Evolutionary conservation across 2,797 vertebrate species (phyloP), one percentile per base, ranked within the genome.

Genomic region (Tapera naevia): DNA sequence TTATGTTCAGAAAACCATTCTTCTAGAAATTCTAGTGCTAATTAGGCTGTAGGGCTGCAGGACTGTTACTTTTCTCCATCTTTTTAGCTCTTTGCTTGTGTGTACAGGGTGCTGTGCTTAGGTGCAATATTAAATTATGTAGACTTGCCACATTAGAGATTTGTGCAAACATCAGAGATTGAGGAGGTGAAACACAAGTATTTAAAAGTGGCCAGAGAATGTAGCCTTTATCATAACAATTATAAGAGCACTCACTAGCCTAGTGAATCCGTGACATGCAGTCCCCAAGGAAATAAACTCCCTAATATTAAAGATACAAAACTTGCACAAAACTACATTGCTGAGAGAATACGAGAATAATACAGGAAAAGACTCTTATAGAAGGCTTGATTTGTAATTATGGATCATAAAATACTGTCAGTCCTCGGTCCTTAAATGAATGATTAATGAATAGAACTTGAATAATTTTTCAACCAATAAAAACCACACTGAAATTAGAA

Each of bases 321-420:
- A 35, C 41, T 58, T 86, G 17, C n/a, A 66, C 60, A 93, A 80
- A 89, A 33, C 19, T 91, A 7, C 4, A 4, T 70, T 89, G 87
- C 56, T 93, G 53, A 81, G 82, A 93, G 82, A 91, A 58, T 89
- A 54, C 18, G 22, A 30, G 28, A 37, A 76, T 67, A 54, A 61
- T 83, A 32, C 65, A 76, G 76, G 86, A 95, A 86, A 25, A 90
- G 48, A 57, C n/a, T 72, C 56, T 94, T 96, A 79, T 96, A 28
- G 78, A 80, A 95, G 65, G 35, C 72, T 84, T 95, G 93, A 91
- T 90, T 96, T 96, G 90, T 96, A 96, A 96, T 95, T 97, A 94
- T 69, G 80, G 71, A 70, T 95, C 88, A n/a, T 91, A 94, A 95
- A 89, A 97, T 95, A 91, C 80, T 92, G 45, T n/a, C 95, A 96